Evolutionary conservation across 2,797 vertebrate species (phyloP).

Genomic region (Lacerta agilis): DNA sequence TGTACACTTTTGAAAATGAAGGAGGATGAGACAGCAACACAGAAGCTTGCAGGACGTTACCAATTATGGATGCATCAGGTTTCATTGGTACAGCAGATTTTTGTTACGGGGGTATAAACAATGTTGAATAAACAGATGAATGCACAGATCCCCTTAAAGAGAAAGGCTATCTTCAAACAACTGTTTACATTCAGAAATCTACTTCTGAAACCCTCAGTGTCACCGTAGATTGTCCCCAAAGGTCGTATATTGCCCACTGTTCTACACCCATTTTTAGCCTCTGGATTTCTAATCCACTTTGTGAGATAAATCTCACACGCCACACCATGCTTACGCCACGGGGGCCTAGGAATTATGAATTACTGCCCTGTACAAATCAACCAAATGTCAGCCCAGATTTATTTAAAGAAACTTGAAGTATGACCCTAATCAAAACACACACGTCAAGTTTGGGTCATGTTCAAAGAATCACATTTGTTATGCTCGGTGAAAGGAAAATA

Average conservation of each 20-base stretch:
- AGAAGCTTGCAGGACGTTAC: too few species aligned
- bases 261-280: constrained; percentile 2
- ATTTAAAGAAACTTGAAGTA: constrained; percentile 18
- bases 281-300: constrained; percentile 9
- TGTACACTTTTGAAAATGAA: too few species aligned
- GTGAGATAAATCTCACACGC: background rate
- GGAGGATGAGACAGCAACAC: background rate
- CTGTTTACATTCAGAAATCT: background rate
- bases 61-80: background rate
- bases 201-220: background rate
- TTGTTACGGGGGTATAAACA: background rate
- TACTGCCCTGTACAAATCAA: constrained; percentile 11
- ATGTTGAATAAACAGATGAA: background rate
- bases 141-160: background rate
- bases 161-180: background rate
- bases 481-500: background rate
- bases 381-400: constrained; percentile 19
- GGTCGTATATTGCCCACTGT: background rate
- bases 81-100: background rate
- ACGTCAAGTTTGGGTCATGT: background rate
- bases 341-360: constrained; percentile 27
- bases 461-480: background rate
- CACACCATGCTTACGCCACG: constrained; percentile 11
- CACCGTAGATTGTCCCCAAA: background rate
- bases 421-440: background rate